phyloP scores from a whole-genome alignment of 2,888 invertebrate species.

The Drosophila borealis region DNA sequence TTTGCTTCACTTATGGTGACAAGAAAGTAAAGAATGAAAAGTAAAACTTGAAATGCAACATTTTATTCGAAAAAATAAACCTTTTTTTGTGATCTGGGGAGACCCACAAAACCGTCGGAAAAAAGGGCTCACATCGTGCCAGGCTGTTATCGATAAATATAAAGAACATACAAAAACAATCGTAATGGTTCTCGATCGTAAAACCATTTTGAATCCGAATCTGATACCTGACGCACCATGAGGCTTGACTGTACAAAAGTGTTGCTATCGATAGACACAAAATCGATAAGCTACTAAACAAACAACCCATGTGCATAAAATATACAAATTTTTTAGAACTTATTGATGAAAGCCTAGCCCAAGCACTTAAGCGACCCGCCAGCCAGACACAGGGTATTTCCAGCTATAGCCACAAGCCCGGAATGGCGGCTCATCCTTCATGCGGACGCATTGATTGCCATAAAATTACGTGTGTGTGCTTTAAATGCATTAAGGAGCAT shows the following conservation, averaged over 20 bases:
- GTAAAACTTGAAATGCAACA: too few species aligned
- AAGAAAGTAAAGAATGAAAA: too few species aligned
- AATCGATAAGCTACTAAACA: not conserved
- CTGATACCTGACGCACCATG: too few species aligned
- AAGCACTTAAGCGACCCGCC: not conserved
- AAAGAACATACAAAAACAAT: too few species aligned
- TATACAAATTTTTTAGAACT: not conserved
- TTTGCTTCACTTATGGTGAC: too few species aligned
- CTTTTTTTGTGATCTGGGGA: too few species aligned
- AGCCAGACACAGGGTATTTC: not conserved
- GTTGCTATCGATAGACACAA: not conserved
- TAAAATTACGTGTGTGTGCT: slow-evolving; percentile 49
- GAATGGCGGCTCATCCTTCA: slow-evolving; percentile 22
- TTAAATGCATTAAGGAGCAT: slow-evolving; percentile 58
- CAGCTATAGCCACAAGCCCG: not conserved
- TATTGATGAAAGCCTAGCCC: not conserved
- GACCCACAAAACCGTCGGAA: too few species aligned
- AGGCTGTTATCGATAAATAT: not conserved
- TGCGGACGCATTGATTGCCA: slow-evolving; percentile 47
- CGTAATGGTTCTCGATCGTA: too few species aligned
- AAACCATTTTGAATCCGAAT: too few species aligned
- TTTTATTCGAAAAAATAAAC: too few species aligned
- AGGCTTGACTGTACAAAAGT: not conserved
- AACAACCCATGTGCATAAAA: not conserved
- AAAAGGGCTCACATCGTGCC: too few species aligned